phyloP scores from a whole-genome alignment of 2,888 invertebrate genomes.

The Cheilosia variabilis region DNA sequence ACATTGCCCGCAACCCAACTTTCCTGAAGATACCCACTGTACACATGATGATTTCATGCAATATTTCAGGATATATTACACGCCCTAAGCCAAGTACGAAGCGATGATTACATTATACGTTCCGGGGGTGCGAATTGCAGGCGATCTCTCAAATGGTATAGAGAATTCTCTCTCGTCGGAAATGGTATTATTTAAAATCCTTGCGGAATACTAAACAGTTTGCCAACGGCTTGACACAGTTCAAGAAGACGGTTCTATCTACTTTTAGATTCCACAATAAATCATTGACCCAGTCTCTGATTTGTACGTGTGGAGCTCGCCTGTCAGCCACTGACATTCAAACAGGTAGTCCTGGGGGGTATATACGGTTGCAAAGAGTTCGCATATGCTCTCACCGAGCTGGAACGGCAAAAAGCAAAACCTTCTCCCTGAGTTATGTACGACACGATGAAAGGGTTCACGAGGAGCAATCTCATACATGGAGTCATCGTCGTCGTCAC shows the following conservation, averaged over 20 bases:
- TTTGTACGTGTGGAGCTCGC: conserved; percentile 73
- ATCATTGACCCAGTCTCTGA: conserved; percentile 75
- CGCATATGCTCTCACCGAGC: conserved; percentile 51
- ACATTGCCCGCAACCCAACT: conserved; percentile 8
- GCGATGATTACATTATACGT: conserved; percentile 67
- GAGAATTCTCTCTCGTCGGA: conserved; percentile 45
- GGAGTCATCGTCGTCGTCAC: conserved; percentile 35
- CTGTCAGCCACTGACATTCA: conserved; percentile 74
- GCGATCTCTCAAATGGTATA: conserved; percentile 50
- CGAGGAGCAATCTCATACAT: conserved; percentile 56
- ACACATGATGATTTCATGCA: conserved; percentile 21
- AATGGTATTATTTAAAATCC: conserved; percentile 75
- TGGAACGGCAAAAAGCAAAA: conserved; percentile 21
- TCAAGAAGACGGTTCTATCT: conserved; percentile 67
- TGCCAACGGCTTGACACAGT: conserved; percentile 74
- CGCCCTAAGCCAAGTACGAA: conserved; percentile 9
- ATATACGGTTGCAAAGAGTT: conserved; percentile 24
- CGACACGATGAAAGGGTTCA: conserved; percentile 70
- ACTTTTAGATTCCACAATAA: conserved; percentile 69
- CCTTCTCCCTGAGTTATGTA: conserved; percentile 48
- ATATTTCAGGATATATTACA: conserved; percentile 47
- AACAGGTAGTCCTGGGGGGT: conserved; percentile 60
- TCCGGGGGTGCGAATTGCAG: conserved; percentile 62
- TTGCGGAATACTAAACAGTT: conserved; percentile 72
- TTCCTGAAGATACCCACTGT: not conserved